A percentile compares a stretch with the other conserved stretches of the same genome.
phyloP scores from a whole-genome alignment of 2,113 vertebrate genomes.

The Ctenomys sociabilis region DNA sequence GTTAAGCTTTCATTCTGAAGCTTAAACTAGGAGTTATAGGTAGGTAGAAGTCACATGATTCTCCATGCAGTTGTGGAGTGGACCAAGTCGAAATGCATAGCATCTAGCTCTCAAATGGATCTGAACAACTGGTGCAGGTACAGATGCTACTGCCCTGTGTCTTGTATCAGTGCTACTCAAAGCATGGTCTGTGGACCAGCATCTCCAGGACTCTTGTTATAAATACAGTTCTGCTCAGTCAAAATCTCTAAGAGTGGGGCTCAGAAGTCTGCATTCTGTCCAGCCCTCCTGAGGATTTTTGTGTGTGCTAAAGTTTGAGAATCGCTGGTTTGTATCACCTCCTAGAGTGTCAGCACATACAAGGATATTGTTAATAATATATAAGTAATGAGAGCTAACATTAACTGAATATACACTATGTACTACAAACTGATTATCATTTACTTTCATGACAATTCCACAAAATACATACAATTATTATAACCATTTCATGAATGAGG shows the following conservation, averaged over 20 bases:
- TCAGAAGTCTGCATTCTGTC: background rate
- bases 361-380: background rate
- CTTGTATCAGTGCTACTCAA: background rate
- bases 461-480: background rate
- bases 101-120: background rate
- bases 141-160: background rate
- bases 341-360: background rate
- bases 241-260: background rate
- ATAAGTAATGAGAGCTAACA: background rate
- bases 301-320: background rate
- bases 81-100: background rate
- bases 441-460: background rate
- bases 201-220: background rate
- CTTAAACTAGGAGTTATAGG: background rate
- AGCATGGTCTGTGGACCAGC: background rate
- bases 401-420: background rate
- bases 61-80: background rate
- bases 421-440: conserved; percentile 15
- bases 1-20: background rate
- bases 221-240: background rate
- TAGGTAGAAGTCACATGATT: conserved; percentile 6
- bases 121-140: background rate
- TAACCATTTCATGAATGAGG: background rate
- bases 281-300: background rate
- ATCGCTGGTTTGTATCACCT: conserved; percentile 17